These are phyloP conservation scores for Coracopsis vasa DNA, from an alignment of 2,113 vertebrate species.

Conservation along the genomic window DNA sequence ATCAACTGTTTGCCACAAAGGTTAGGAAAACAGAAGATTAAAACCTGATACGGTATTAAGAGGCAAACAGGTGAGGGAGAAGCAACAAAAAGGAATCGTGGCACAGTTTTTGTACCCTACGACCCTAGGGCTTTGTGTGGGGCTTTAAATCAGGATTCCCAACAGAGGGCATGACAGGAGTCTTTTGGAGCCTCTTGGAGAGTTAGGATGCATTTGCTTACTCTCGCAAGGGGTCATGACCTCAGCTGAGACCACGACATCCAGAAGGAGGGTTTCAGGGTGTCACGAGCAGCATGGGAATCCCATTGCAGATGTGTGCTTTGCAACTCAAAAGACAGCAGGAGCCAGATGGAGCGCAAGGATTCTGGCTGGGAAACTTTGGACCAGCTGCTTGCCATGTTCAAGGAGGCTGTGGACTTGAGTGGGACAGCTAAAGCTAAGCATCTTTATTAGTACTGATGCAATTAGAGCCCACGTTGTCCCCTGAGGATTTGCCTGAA, in stretches of 20 bases:
- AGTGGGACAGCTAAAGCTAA: not conserved
- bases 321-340: not conserved
- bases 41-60: not conserved
- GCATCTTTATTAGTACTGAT: not conserved
- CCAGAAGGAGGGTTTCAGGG: not conserved
- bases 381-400: not conserved
- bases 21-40: not conserved
- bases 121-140: not conserved
- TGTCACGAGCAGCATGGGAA: not conserved
- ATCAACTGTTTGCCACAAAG: not conserved
- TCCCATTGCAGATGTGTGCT: not conserved
- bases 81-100: not conserved
- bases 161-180: not conserved
- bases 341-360: not conserved
- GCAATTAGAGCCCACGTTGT: not conserved
- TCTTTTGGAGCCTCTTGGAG: not conserved
- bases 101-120: not conserved
- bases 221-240: not conserved
- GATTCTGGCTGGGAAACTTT: not conserved
- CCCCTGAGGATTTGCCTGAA: not conserved
- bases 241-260: not conserved
- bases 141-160: not conserved
- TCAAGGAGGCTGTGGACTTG: not conserved
- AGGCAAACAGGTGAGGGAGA: constrained; percentile 5
- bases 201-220: not conserved